Evolutionary conservation across 2,113 vertebrate genomes (phyloP).

Genomic region (Rafetus swinhoei): DNA sequence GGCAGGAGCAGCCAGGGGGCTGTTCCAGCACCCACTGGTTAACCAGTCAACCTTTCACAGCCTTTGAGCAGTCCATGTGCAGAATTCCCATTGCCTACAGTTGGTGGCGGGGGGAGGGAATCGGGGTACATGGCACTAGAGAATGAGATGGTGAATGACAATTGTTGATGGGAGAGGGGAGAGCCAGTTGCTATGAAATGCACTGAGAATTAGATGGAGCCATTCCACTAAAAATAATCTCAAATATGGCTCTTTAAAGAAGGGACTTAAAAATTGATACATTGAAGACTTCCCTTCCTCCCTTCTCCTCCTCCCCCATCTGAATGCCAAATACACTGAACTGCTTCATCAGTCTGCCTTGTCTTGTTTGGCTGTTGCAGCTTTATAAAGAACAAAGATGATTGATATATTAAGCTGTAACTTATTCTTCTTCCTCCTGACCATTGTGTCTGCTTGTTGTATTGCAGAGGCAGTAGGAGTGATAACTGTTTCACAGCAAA

Average conservation of each 20-base stretch:
- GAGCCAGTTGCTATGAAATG: not conserved
- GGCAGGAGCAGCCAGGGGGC: no score
- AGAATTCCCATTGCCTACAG: not conserved
- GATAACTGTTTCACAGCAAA: accelerated
- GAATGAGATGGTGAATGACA: not conserved
- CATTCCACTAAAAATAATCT: not conserved
- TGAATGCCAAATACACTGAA: not conserved
- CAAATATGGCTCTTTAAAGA: accelerated
- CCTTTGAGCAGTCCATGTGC: not conserved
- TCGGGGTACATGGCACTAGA: accelerated
- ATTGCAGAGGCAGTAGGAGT: not conserved
- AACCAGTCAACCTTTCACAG: no score
- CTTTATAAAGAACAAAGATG: accelerated
- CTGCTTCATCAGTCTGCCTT: not conserved
- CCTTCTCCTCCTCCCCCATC: not conserved
- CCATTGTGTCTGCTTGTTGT: not conserved
- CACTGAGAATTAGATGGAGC: not conserved
- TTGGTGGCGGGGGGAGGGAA: not conserved
- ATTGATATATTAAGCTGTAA: not conserved
- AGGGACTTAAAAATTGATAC: not conserved
- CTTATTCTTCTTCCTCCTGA: not conserved
- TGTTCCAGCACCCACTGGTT: no score
- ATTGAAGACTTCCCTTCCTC: not conserved
- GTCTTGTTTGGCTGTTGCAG: accelerated
- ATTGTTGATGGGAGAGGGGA: accelerated